Base-by-base conservation (phyloP, 1,140 invertebrate species). In the Thalassaphorura encarpata region DNA sequence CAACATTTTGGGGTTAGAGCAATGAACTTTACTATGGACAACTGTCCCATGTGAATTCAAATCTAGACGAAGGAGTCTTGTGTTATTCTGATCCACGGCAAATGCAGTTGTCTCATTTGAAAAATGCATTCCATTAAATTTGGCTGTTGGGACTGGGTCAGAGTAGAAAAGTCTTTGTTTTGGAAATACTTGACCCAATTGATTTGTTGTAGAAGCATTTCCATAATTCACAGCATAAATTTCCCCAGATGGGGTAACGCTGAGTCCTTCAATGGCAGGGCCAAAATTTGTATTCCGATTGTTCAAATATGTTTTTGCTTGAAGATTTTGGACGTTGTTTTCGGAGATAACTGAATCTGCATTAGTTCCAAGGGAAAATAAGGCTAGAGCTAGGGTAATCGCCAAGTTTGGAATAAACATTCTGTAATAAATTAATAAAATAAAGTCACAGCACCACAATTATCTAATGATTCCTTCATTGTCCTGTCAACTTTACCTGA, bases 181-280 rank as follows among this genome's bases (percentile, higher is more conserved):
- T 2, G 59, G 59, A 28, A 21, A 41, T 13, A 56, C 43, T 61
- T 61, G 59, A 23, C 59, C 59, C 26, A 58, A 26, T 36, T 52
- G 49, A 23, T 18, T 39, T n/a, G 27, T 52, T n/a, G 41, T 56
- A 28, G 26, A 13, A 19, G 5, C 6, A 24, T 29, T 41, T n/a
- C 59, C 59, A 42, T 56, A 61, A 40, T 61, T 47, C 1, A 61
- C 59, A 1, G 59, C 54, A 47, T 55, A 61, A 2, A 61, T 52
- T 2, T 61, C 48, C 13, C 59, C 59, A 1, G n/a, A 6, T 15
- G 42, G 48, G 16, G 54, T 61, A 3, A 53, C 54, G 21, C 49
- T 39, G 5, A 52, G 19, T 19, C 59, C 59, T 56, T 61, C 59
- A 39, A 61, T 61, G 19, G 28, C 40, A 1, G 24, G 27, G 21